phyloP scores from a whole-genome alignment of 2,113 vertebrate genomes.

The Pimephales promelas region DNA sequence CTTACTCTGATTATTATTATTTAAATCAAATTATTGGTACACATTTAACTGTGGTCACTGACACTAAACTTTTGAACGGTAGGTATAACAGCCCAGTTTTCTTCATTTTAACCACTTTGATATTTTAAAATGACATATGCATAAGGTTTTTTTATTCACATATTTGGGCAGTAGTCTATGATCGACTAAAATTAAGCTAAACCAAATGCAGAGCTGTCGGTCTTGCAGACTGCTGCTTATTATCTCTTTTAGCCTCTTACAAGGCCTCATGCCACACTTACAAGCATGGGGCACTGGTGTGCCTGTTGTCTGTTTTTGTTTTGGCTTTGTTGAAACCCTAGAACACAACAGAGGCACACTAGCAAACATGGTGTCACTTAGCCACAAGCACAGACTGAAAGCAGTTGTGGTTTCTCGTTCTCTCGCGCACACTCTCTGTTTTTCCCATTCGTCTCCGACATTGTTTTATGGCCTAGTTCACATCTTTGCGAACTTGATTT shows the following conservation, averaged over 20 bases:
- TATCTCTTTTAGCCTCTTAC: constrained; percentile 58
- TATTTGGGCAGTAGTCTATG: not conserved
- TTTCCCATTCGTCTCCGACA: constrained; percentile 53
- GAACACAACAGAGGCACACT: constrained; percentile 50
- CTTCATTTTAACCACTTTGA: not conserved
- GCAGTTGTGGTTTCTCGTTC: constrained; percentile 52
- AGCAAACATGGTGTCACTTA: constrained; percentile 65
- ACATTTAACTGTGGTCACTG: no score
- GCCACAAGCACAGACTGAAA: constrained; percentile 62
- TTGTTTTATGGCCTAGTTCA: constrained; percentile 69
- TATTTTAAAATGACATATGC: not conserved
- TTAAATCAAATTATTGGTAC: no score
- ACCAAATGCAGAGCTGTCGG: constrained; percentile 44
- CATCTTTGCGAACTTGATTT: constrained; percentile 66
- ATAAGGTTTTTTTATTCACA: not conserved
- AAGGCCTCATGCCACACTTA: constrained; percentile 50
- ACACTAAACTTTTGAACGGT: not conserved
- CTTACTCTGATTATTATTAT: no score
- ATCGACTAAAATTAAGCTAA: not conserved
- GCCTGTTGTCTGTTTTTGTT: constrained; percentile 63
- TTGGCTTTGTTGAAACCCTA: constrained; percentile 60
- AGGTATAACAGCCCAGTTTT: not conserved
- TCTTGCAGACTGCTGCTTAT: constrained; percentile 61
- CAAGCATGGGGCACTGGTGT: constrained; percentile 49
- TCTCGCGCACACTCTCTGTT: constrained; percentile 39